phyloP scores from a whole-genome alignment of 2,888 invertebrate species.

The Leistus spinibarbis region DNA sequence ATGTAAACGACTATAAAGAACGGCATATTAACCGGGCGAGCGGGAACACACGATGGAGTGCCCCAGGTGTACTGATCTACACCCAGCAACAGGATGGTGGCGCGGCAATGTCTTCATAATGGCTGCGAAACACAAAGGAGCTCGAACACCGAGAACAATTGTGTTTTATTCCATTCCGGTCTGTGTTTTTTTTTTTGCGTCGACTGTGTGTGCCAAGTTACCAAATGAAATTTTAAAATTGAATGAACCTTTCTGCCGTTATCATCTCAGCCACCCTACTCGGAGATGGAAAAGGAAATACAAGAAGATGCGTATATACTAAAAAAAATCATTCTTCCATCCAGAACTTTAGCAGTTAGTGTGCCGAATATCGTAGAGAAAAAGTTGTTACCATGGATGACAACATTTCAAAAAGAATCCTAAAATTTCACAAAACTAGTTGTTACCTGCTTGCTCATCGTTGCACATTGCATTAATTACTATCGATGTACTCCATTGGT shows the following conservation, averaged over 20 bases:
- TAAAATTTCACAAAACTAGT: not conserved
- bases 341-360: not conserved
- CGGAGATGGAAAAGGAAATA: not conserved
- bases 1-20: constrained; percentile 36
- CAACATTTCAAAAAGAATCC: not conserved
- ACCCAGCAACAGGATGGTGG: not conserved
- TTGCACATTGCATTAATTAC: no score
- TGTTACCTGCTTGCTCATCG: no score
- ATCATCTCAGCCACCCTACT: constrained; percentile 42
- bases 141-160: constrained; percentile 37
- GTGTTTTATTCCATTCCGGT: constrained; percentile 43
- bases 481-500: no score
- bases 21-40: constrained; percentile 24
- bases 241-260: constrained; percentile 46
- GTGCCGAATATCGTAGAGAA: not conserved
- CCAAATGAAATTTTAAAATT: constrained; percentile 49
- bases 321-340: not conserved
- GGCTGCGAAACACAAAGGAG: constrained; percentile 16
- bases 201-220: constrained; percentile 40
- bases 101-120: constrained; percentile 18
- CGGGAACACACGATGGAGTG: not conserved
- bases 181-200: constrained; percentile 40
- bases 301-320: not conserved
- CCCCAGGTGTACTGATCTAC: not conserved
- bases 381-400: no score